Percentiles rank a stretch among this genome's conserved stretches.
Conservation (phyloP, 2,888 invertebrate genomes). For the Standfussiana lucernea region DNA sequence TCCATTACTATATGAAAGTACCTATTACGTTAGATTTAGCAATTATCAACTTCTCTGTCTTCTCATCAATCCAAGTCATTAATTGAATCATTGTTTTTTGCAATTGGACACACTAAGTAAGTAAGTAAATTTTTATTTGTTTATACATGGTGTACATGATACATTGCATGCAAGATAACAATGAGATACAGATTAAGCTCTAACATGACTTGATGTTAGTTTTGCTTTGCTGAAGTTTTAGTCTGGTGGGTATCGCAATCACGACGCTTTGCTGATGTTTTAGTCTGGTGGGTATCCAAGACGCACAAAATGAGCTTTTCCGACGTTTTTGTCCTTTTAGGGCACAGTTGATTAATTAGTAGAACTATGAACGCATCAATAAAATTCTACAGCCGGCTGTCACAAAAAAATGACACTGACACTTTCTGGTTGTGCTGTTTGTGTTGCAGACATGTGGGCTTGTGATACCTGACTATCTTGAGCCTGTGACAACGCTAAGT, state of each 20-base stretch:
- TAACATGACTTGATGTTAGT: background rate
- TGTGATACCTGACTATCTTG: background rate
- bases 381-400: background rate
- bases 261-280: background rate
- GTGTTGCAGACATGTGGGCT: background rate
- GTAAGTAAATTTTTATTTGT: too few species aligned
- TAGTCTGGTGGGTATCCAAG: background rate
- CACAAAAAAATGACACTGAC: background rate
- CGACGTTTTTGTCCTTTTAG: background rate
- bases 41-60: background rate
- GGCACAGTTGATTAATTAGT: background rate
- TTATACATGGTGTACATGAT: too few species aligned
- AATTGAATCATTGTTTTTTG: background rate
- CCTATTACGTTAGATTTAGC: background rate
- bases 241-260: background rate
- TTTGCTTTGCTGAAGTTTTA: background rate
- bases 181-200: too few species aligned
- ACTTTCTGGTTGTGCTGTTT: background rate
- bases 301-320: background rate
- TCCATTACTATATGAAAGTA: background rate
- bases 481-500: conserved; percentile 6
- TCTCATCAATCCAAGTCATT: background rate
- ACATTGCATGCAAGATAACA: too few species aligned
- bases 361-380: conserved; percentile 9
- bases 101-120: background rate